These are phyloP conservation scores for Apus apus DNA, from an alignment of 2,113 vertebrate genomes.

Conservation along the genomic window DNA sequence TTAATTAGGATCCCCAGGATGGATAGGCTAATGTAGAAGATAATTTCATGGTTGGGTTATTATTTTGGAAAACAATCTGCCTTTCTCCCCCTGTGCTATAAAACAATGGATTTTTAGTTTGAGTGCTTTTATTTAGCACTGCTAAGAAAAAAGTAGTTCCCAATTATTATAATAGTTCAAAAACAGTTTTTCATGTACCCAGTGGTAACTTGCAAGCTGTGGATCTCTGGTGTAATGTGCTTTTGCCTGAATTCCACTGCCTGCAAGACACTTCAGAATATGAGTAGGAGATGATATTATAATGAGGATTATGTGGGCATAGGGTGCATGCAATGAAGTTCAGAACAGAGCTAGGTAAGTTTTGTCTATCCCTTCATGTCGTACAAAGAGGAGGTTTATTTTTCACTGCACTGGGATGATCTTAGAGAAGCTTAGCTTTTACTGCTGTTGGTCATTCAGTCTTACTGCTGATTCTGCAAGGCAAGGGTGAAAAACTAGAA, in stretches of 20 bases:
- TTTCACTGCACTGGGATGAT: not conserved
- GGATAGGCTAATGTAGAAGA: not conserved
- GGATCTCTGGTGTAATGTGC: not conserved
- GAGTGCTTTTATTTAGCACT: not conserved
- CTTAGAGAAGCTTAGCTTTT: not conserved
- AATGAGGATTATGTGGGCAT: not conserved
- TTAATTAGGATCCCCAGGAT: not conserved
- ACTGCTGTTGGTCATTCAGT: not conserved
- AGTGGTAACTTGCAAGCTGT: not conserved
- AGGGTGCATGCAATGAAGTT: not conserved
- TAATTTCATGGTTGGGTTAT: not conserved
- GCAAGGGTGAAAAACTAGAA: not conserved
- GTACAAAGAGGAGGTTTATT: not conserved
- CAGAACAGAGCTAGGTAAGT: not conserved
- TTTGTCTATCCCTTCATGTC: not conserved
- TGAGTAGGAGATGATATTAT: no score
- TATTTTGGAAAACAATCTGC: not conserved
- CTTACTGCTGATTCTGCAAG: not conserved
- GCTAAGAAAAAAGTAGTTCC: not conserved
- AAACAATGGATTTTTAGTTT: not conserved
- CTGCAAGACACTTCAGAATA: not conserved
- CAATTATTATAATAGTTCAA: not conserved
- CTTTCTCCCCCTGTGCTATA: not conserved
- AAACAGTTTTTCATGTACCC: not conserved
- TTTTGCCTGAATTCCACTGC: not conserved